These are phyloP conservation scores for Pararge aegeria DNA, from an alignment of 1,140 invertebrate species.

Conservation along the genomic window DNA sequence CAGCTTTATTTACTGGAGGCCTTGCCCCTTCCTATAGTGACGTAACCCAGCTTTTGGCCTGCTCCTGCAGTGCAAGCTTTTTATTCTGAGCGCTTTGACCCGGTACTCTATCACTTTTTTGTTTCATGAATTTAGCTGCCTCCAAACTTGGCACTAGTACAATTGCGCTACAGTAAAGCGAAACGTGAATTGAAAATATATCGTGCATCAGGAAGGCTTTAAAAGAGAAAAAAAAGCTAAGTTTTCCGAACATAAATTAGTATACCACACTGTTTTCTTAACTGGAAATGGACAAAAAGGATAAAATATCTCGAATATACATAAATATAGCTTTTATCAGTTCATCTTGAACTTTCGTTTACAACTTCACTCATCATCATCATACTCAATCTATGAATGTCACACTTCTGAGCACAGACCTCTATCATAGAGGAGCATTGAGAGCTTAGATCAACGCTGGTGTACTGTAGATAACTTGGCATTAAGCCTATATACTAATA, in stretches of 20 bases:
- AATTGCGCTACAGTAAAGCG: slow-evolving; percentile 16
- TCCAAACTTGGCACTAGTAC: slow-evolving; percentile 23
- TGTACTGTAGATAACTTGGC: no score
- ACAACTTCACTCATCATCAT: no score
- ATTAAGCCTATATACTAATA: no score
- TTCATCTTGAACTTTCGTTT: no score
- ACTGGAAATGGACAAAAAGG: no score
- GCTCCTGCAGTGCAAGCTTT: slow-evolving; percentile 17
- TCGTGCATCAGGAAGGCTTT: slow-evolving; percentile 8
- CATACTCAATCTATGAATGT: no score
- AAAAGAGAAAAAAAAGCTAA: neutral
- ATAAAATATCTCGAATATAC: no score
- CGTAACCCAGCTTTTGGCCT: slow-evolving; percentile 13
- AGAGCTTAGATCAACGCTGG: no score
- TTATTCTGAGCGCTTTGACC: slow-evolving; percentile 23
- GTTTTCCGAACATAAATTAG: neutral
- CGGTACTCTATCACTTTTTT: slow-evolving; percentile 26
- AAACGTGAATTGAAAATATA: slow-evolving; percentile 27
- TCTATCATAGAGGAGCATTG: no score
- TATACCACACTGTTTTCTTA: neutral
- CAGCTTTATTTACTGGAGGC: neutral
- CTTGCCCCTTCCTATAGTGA: slow-evolving; percentile 11
- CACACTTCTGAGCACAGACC: no score
- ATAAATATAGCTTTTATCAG: no score
- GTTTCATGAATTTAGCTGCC: slow-evolving; percentile 26